Conservation (phyloP, 30 jellyfish, hydroid and myxozoan species). For the Hydractinia echinata region DNA sequence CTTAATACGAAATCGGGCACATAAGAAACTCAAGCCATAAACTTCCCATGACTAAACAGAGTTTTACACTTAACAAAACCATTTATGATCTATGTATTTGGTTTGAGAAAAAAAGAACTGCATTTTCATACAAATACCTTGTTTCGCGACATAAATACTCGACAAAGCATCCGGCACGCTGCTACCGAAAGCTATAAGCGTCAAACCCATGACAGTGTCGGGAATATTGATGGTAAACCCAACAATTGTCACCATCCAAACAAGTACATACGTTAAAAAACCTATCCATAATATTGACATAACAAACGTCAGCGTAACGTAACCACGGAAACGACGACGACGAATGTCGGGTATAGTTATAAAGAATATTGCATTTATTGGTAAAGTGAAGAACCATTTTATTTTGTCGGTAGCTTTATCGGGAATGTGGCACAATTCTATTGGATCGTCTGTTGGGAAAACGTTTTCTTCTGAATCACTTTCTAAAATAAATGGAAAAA, state of each 20-base stretch:
- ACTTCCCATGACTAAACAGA: too few species aligned
- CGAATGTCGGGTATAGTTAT: constrained; percentile 81
- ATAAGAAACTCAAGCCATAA: too few species aligned
- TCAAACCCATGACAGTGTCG: constrained; percentile 92
- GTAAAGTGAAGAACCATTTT: constrained; percentile 69
- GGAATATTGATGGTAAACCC: constrained; percentile 84
- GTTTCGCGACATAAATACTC: constrained; percentile 87
- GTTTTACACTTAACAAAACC: too few species aligned
- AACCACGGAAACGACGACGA: constrained; percentile 45
- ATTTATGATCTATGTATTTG: too few species aligned
- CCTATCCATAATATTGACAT: constrained; percentile 77
- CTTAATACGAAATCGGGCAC: too few species aligned
- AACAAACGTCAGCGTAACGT: constrained; percentile 72
- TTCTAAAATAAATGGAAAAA: constrained; percentile 16
- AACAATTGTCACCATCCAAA: constrained; percentile 92
- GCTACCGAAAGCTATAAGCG: constrained; percentile 86
- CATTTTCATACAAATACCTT: constrained; percentile 32
- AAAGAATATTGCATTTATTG: constrained; percentile 63
- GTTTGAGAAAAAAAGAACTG: too few species aligned
- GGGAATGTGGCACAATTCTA: constrained; percentile 18
- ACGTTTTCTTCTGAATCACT: constrained; percentile 34
- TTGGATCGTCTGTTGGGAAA: constrained; percentile 27
- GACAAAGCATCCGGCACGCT: constrained; percentile 98
- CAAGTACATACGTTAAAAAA: constrained; percentile 66
- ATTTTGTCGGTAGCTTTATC: constrained; percentile 13